A percentile compares a stretch with the other conserved stretches of the same genome.
Conservation (phyloP, 2,113 vertebrate genomes). For the Pelvicachromis taeniatus region DNA sequence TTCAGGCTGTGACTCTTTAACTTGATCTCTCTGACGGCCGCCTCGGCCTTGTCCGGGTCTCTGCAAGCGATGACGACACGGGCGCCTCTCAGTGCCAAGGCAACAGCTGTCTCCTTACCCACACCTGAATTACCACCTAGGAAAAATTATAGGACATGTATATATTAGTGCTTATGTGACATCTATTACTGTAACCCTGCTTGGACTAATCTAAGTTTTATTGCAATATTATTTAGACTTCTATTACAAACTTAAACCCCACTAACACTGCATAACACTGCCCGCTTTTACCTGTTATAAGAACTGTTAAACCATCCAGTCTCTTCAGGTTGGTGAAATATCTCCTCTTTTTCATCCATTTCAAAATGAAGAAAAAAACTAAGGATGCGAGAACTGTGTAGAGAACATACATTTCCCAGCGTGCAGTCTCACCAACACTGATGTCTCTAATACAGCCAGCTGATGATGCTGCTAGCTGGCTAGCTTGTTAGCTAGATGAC, state of each 20-base stretch:
- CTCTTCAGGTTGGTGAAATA: conserved; percentile 71
- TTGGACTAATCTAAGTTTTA: background rate
- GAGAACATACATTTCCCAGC: conserved; percentile 65
- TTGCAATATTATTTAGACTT: background rate
- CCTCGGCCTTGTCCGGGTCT: conserved; percentile 60
- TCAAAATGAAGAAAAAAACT: conserved; percentile 66
- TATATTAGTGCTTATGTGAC: background rate
- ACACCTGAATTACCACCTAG: conserved; percentile 74
- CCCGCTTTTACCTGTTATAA: conserved; percentile 73
- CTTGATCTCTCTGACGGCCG: conserved; percentile 72
- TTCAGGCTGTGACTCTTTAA: conserved; percentile 68
- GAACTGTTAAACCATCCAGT: conserved; percentile 77
- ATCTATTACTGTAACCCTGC: background rate
- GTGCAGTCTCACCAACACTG: background rate
- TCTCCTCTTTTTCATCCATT: conserved; percentile 75
- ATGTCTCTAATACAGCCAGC: background rate
- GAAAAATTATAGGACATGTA: background rate
- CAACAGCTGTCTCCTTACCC: conserved; percentile 75
- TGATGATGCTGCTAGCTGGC: background rate
- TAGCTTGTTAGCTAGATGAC: background rate
- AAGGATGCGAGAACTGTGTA: conserved; percentile 68
- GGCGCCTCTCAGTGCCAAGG: conserved; percentile 72
- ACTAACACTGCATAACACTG: background rate
- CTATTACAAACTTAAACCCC: background rate
- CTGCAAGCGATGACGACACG: conserved; percentile 74